These are phyloP conservation scores for Meiosimyza platycephala DNA, from an alignment of 2,888 invertebrate genomes.

Conservation along the genomic window DNA sequence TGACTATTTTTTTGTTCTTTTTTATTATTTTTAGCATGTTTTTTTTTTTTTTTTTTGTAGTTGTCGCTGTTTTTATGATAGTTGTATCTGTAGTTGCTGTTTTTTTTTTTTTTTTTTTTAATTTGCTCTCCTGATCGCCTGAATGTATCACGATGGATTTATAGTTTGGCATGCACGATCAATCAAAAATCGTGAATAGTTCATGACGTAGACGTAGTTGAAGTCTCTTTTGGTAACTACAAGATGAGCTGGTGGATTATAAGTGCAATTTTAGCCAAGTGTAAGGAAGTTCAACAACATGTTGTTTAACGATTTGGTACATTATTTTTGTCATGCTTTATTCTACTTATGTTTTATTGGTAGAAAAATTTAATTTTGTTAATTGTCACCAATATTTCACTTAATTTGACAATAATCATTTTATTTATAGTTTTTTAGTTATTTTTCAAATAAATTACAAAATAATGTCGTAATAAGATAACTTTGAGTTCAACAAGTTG, in stretches of 20 bases:
- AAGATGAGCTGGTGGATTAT: constrained; percentile 5
- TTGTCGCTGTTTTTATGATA: constrained; percentile 20
- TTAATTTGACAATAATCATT: constrained; percentile 58
- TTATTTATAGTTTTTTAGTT: no score
- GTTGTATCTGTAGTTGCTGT: constrained; percentile 24
- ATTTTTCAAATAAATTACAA: no score
- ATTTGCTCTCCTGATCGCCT: constrained; percentile 63
- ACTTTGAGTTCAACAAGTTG: no score
- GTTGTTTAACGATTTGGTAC: constrained; percentile 1
- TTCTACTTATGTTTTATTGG: no score
- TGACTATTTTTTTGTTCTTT: constrained; percentile 11
- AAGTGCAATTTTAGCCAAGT: no score
- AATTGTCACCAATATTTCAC: constrained; percentile 66
- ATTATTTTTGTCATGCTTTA: not conserved
- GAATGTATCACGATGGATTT: constrained; percentile 68
- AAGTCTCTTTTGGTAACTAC: not conserved
- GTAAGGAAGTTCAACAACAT: constrained; percentile 19
- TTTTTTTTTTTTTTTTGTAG: constrained; percentile 21
- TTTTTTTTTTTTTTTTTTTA: constrained; percentile 31
- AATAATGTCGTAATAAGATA: no score
- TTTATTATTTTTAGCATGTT: constrained; percentile 24
- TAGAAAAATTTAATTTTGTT: constrained; percentile 23
- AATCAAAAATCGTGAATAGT: constrained; percentile 61
- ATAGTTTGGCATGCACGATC: constrained; percentile 68
- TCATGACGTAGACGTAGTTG: not conserved